Percentiles rank a stretch among this genome's conserved stretches.
Evolutionary conservation across 2,888 invertebrate genomes (phyloP).

Genomic region (Dusona sp.): DNA sequence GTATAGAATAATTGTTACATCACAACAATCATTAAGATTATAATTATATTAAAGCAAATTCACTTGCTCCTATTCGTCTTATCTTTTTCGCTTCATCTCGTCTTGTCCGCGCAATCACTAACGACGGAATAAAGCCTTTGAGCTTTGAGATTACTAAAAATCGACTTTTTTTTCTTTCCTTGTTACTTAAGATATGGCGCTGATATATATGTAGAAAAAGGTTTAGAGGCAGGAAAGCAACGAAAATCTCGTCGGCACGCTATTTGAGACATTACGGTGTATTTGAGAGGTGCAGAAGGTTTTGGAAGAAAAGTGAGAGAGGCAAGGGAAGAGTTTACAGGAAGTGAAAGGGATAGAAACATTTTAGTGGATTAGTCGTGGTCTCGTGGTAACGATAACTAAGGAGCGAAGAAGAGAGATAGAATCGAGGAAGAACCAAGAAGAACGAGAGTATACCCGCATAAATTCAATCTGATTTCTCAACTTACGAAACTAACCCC

Average conservation of each 20-base stretch:
- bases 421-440: conserved; percentile 45
- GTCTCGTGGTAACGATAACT: conserved; percentile 60
- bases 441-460: conserved; percentile 64
- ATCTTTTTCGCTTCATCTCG: too few relatives aligned
- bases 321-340: conserved; percentile 32
- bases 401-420: conserved; percentile 48
- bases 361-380: conserved; percentile 64
- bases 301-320: conserved; percentile 8
- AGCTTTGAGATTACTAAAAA: background rate
- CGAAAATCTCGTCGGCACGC: conserved; percentile 25
- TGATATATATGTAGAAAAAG: conserved; percentile 30
- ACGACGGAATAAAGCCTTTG: background rate
- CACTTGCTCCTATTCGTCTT: too few relatives aligned
- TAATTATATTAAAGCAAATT: too few relatives aligned
- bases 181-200: conserved; percentile 44
- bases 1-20: too few relatives aligned
- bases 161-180: conserved; percentile 1
- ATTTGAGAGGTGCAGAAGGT: conserved; percentile 43
- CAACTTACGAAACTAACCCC: conserved; percentile 65
- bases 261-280: conserved; percentile 60
- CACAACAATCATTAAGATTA: too few relatives aligned
- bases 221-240: conserved; percentile 19
- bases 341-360: conserved; percentile 50
- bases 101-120: too few relatives aligned
- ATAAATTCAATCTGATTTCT: conserved; percentile 76